phyloP scores from a whole-genome alignment of 2,797 vertebrate species.

The Acrocephalus scirpaceus region DNA sequence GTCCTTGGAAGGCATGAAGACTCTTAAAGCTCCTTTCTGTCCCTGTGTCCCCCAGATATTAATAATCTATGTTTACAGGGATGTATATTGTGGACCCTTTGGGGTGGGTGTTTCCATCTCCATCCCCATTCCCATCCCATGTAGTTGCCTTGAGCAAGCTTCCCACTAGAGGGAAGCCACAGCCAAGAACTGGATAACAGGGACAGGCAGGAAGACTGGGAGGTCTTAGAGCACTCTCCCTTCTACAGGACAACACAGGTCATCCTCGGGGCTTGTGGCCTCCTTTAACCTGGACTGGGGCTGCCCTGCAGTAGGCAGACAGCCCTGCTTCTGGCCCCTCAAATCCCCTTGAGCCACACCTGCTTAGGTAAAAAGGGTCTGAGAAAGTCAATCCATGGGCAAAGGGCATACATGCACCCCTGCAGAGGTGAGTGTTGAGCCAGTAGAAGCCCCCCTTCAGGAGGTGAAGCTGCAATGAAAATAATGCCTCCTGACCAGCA shows the following conservation, averaged over 20 bases:
- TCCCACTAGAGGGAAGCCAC: slow-evolving; percentile 66
- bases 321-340: not conserved
- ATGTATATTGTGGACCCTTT: not conserved
- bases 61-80: not conserved
- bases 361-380: not conserved
- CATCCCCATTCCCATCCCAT: not conserved
- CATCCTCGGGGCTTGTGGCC: not conserved
- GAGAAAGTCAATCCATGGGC: not conserved
- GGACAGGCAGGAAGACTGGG: not conserved
- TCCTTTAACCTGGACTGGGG: not conserved
- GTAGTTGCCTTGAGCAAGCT: slow-evolving; percentile 6
- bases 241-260: not conserved
- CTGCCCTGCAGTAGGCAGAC: not conserved
- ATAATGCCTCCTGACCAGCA: not conserved
- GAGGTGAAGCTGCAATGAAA: slow-evolving; percentile 13
- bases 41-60: not conserved
- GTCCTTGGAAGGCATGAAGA: not conserved
- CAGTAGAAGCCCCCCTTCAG: not conserved
- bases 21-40: not conserved
- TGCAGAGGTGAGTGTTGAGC: not conserved
- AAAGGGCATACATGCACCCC: not conserved
- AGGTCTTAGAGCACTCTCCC: not conserved
- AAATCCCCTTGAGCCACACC: not conserved
- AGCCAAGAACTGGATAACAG: not conserved
- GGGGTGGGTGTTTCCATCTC: not conserved